Evolutionary conservation across 2,888 invertebrate genomes (phyloP), one percentile per base, ranked within the genome.

Genomic region (Diabrotica balteata): DNA sequence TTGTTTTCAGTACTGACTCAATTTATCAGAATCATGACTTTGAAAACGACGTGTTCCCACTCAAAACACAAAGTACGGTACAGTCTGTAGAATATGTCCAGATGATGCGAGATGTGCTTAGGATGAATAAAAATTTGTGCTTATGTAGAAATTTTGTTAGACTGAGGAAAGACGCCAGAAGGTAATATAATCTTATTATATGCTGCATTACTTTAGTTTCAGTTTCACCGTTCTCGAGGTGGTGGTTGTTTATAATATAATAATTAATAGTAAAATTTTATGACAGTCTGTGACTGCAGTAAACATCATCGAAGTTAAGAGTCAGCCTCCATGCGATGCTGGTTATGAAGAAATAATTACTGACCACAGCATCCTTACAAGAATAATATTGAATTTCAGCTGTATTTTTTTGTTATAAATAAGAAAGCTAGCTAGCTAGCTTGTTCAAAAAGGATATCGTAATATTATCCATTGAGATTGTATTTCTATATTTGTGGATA

Each of bases 51-150:
- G 76, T 86, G 42, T 90, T 91, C 78, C 88, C 90, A 8, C 80
- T 90, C 57, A 85, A 88, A 22, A 71, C 68, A 8, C 73, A 75
- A 54, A 73, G 60, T 11, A 71, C 69, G 17, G 64, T 83, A 45
- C 72, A 78, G 58, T 76, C 80, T 10, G 9, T 78, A 7, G 94
- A 96, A 80, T 97, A 94, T 83, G 92, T 96, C 1, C 89, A 89
- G 53, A 92, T 98, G 83, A 89, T 99, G 65, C 86, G 90, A 47
- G 98, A 99, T 85, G 92, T 94, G 61, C 86, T 98, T 65, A 91
- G 93, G 78, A 92, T 99, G 88, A 92, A 93, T 80, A 99, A 99
- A 85, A 99, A 98, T 85, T 86, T 98, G 9, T 95, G 96, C 77
- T 83, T 99, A 7, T 98, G 97, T 79, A 86, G 98, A 45, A 93